A percentile compares a stretch with the other conserved stretches of the same genome.
phyloP scores from a whole-genome alignment of 2,797 vertebrate genomes.

The Sus cebifrons region DNA sequence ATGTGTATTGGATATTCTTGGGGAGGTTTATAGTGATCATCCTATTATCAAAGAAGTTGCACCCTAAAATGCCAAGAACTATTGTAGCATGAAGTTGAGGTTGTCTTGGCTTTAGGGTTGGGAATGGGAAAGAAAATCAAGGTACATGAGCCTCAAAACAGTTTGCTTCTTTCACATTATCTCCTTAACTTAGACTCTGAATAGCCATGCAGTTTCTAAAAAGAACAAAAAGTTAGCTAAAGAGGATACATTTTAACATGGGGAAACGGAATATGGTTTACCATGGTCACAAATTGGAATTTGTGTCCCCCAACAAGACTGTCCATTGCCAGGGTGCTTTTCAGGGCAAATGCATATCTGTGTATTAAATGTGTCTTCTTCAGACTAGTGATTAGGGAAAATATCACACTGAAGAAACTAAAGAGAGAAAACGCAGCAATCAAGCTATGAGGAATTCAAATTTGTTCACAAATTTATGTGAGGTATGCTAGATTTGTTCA shows the following conservation, averaged over 20 bases:
- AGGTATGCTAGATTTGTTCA: conserved; percentile 16
- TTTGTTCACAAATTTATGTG: conserved; percentile 69
- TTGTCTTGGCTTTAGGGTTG: neutral
- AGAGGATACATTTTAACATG: neutral
- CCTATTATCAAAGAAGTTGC: conserved; percentile 4
- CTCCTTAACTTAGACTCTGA: neutral
- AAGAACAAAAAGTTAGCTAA: neutral
- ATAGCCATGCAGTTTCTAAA: conserved; percentile 31
- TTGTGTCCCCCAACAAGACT: neutral
- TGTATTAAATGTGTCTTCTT: conserved; percentile 18
- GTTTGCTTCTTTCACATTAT: neutral
- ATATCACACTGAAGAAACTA: conserved; percentile 8
- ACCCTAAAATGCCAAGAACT: neutral
- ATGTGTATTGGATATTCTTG: neutral
- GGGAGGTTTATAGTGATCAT: neutral
- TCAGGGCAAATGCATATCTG: neutral
- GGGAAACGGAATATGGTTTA: neutral
- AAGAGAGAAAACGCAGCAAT: conserved; percentile 4
- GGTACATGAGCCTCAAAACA: neutral
- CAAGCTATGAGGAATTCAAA: conserved; percentile 51
- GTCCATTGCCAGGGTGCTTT: neutral
- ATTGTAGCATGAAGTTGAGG: neutral
- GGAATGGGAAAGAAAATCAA: neutral
- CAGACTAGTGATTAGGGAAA: neutral
- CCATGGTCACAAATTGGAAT: neutral